Conservation (phyloP, 2,888 invertebrate genomes). For the Seira musarum region DNA sequence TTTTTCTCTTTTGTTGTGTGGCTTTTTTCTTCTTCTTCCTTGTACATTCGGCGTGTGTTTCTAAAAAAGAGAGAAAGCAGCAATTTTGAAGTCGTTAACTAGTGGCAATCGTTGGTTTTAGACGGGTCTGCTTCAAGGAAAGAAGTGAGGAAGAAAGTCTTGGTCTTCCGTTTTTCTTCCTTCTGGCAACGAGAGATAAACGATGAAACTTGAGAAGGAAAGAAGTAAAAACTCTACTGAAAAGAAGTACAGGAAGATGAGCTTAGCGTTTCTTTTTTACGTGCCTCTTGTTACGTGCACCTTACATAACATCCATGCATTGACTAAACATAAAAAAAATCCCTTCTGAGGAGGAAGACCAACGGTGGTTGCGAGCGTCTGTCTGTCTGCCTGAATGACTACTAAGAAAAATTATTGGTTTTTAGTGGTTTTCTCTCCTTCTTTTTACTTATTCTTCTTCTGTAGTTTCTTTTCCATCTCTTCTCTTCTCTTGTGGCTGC, state of each 20-base stretch:
- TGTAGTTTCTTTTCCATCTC: too few species aligned
- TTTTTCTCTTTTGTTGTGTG: conserved; percentile 22
- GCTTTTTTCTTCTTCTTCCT: background rate
- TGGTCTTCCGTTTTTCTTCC: conserved; percentile 1
- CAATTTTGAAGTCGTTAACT: conserved; percentile 47
- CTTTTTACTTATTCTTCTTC: background rate
- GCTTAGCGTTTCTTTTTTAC: background rate
- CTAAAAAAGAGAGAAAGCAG: conserved; percentile 18
- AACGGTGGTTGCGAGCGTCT: background rate
- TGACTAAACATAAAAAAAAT: background rate
- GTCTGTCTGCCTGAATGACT: conserved; percentile 9
- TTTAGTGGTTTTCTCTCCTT: conserved; percentile 18
- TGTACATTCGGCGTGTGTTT: background rate
- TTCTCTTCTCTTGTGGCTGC: background rate
- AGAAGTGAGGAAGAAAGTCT: background rate
- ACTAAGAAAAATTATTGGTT: conserved; percentile 37
- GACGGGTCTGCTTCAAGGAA: conserved; percentile 30
- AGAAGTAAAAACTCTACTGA: background rate
- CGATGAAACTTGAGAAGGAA: conserved; percentile 20
- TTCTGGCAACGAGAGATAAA: conserved; percentile 44
- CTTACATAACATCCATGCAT: conserved; percentile 3
- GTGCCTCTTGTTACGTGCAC: background rate
- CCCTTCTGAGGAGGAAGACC: background rate
- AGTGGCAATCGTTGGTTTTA: conserved; percentile 39
- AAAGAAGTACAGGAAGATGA: conserved; percentile 11